These are phyloP conservation scores for Eupeodes luniger DNA, from an alignment of 2,888 invertebrate genomes.

Conservation along the genomic window DNA sequence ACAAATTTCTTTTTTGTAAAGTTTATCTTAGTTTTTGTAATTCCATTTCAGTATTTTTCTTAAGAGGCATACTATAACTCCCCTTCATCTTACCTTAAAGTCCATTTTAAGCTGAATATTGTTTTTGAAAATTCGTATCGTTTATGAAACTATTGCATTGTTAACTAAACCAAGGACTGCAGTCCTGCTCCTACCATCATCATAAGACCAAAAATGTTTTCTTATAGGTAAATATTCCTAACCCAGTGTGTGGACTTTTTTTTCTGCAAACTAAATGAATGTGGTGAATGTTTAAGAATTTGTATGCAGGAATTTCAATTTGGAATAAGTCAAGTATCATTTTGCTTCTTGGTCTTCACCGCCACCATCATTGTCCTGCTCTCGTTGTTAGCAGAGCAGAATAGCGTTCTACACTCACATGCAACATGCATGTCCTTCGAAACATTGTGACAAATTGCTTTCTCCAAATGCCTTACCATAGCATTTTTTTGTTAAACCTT, in stretches of 20 bases:
- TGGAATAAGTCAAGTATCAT: slow-evolving; percentile 34
- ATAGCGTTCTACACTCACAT: background rate
- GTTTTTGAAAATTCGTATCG: background rate
- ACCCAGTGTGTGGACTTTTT: background rate
- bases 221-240: background rate
- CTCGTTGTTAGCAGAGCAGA: background rate
- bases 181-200: background rate
- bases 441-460: slow-evolving; percentile 61
- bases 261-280: slow-evolving; percentile 34
- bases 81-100: no score
- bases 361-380: slow-evolving; percentile 4
- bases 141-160: background rate
- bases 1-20: no score
- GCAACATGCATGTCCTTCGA: slow-evolving; percentile 47
- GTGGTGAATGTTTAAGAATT: slow-evolving; percentile 57
- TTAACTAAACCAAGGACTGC: background rate
- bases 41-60: no score
- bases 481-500: background rate
- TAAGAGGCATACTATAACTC: no score
- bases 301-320: slow-evolving; percentile 65
- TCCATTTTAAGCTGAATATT: background rate
- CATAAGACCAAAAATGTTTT: background rate
- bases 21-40: no score
- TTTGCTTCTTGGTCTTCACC: slow-evolving; percentile 17
- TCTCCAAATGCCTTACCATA: slow-evolving; percentile 18